These are phyloP conservation scores for Chironomus striatipennis DNA, from an alignment of 1,140 invertebrate genomes.

Conservation along the genomic window DNA sequence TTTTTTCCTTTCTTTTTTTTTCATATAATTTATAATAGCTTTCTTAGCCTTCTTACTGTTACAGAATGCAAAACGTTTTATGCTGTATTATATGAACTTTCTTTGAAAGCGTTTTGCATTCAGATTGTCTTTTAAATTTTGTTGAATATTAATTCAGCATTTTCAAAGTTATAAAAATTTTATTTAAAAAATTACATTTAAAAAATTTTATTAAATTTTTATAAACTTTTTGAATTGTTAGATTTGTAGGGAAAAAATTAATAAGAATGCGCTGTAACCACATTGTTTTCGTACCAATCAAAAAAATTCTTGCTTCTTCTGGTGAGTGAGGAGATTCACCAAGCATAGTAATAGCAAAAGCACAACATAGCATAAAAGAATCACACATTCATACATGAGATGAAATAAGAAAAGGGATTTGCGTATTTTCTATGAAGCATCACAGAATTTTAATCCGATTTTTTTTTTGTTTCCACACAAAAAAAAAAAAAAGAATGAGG, in stretches of 20 bases:
- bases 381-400: background rate
- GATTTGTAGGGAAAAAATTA: too few relatives aligned
- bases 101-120: too few relatives aligned
- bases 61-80: background rate
- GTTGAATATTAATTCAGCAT: too few relatives aligned
- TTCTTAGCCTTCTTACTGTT: background rate
- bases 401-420: slow-evolving; percentile 18
- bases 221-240: too few relatives aligned
- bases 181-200: too few relatives aligned
- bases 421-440: slow-evolving; percentile 10
- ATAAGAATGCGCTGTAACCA: too few relatives aligned
- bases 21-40: background rate
- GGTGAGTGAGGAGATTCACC: background rate
- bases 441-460: slow-evolving; percentile 17
- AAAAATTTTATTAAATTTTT: too few relatives aligned
- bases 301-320: too few relatives aligned
- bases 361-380: background rate
- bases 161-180: too few relatives aligned
- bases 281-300: too few relatives aligned
- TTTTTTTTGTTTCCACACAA: background rate
- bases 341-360: background rate
- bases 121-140: too few relatives aligned
- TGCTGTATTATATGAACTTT: background rate
- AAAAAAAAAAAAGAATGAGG: background rate
- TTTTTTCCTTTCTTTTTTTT: background rate